Evolutionary conservation across 2,113 vertebrate genomes (phyloP), one percentile per base, ranked within the genome.

Genomic region (Nyctibius bracteatus): DNA sequence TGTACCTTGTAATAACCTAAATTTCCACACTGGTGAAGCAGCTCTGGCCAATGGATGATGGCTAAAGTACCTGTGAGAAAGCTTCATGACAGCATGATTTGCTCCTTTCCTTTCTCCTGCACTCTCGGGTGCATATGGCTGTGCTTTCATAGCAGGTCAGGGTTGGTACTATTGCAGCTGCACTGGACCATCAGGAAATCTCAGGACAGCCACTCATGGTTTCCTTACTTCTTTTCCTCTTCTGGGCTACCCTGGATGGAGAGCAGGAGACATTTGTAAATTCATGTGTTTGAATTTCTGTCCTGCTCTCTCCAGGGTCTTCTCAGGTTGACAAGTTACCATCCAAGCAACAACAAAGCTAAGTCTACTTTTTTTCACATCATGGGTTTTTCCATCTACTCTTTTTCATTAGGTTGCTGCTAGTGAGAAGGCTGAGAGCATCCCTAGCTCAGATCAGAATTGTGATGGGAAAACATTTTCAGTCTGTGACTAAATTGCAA

Each of bases 71-170:
- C 62, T 49, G 41, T 68, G 51, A 62, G 43, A 66, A 79, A 35
- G 39, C 25, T 82, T 92, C 65, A 18, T 21, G 35, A 24, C 25
- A 35, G 33, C 8, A 12, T 7, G 18, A 51, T 46, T 59, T 67
- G 14, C 18, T 82, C 9, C 33, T 51, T 62, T 71, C 22, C 73
- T 85, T 74, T 71, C 35, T 88, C 25, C 44, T 82, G 39, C 25
- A 9, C 27, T 35, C 37, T 62, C 0, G 2, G 23, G 13, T 28
- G 8, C 51, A 74, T 0, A 0, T 7, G 58, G 30, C 16, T 66
- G 27, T 22, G 25, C 27, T 65, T 65, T 70, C 1, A 0, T 0
- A 0, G 12, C 1, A 2, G 31, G 39, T 89, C 41, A 24, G 0
- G 3, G 35, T 22, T 1, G 0, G 23, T 30, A 39, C 7, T 46